Conservation (phyloP, 2,888 invertebrate genomes). For the Thyatira batis region DNA sequence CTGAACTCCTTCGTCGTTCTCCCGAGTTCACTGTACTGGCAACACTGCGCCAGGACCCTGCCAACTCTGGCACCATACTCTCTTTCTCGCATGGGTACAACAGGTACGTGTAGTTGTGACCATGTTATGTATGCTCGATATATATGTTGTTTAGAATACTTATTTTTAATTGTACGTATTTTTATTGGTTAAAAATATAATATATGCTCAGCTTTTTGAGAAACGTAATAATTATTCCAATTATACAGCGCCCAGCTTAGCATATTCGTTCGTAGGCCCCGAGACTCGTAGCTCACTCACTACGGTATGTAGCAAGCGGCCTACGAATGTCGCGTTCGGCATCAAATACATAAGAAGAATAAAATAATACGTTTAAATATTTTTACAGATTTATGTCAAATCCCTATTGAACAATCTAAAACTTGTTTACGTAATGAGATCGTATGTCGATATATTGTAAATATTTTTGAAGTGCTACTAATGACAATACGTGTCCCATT, state of each 20-base stretch:
- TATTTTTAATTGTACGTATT: not conserved
- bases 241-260: not conserved
- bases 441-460: too few relatives aligned
- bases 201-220: too few relatives aligned
- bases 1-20: constrained; percentile 86
- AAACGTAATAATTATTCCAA: not conserved
- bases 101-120: constrained; percentile 74
- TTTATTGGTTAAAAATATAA: too few relatives aligned
- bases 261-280: not conserved
- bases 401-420: too few relatives aligned
- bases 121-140: not conserved
- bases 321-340: not conserved
- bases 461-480: too few relatives aligned
- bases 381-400: too few relatives aligned
- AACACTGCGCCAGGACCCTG: constrained; percentile 88
- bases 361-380: too few relatives aligned
- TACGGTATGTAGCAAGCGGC: constrained; percentile 1
- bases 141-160: not conserved
- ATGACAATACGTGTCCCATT: too few relatives aligned
- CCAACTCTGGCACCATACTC: constrained; percentile 91
- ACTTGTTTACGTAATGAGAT: too few relatives aligned
- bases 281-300: not conserved
- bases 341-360: too few relatives aligned
- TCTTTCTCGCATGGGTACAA: constrained; percentile 91
- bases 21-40: constrained; percentile 92